Percentiles rank a stretch among this genome's conserved stretches.
phyloP scores from a whole-genome alignment of 2,113 vertebrate species.

The Myrmecophaga tridactyla region DNA sequence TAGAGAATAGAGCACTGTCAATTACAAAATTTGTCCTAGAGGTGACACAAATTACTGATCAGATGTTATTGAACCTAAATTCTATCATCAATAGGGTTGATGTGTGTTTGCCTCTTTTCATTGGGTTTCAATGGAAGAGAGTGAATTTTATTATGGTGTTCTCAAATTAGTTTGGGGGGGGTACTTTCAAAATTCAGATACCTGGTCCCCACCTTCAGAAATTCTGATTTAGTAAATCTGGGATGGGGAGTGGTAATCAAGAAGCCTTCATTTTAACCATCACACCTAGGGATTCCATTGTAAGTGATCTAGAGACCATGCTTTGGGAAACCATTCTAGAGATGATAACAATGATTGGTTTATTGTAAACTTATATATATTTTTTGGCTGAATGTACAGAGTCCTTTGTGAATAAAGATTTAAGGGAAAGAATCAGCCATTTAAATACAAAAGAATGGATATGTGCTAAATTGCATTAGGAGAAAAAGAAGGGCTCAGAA shows the following conservation, averaged over 20 bases:
- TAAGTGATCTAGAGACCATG: background rate
- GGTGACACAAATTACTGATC: background rate
- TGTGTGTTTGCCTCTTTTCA: background rate
- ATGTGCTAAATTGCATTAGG: background rate
- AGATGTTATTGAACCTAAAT: background rate
- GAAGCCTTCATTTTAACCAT: background rate
- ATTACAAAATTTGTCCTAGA: background rate
- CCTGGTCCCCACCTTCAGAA: background rate
- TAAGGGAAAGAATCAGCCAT: background rate
- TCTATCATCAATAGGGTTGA: no score
- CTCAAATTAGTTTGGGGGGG: background rate
- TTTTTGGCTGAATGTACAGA: background rate
- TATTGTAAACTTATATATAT: background rate
- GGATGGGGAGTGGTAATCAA: background rate
- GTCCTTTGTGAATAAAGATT: background rate
- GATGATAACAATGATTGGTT: background rate
- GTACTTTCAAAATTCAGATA: background rate
- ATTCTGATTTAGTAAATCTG: background rate
- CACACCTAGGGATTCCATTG: background rate
- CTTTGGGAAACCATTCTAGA: background rate
- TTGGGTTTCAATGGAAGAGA: background rate
- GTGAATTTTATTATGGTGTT: background rate
- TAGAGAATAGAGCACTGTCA: background rate
- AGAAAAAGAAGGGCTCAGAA: background rate
- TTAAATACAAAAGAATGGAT: background rate